Percentiles rank a stretch among this genome's conserved stretches.
phyloP scores from a whole-genome alignment of 2,113 vertebrate species.

The Sebastes schlegelii region DNA sequence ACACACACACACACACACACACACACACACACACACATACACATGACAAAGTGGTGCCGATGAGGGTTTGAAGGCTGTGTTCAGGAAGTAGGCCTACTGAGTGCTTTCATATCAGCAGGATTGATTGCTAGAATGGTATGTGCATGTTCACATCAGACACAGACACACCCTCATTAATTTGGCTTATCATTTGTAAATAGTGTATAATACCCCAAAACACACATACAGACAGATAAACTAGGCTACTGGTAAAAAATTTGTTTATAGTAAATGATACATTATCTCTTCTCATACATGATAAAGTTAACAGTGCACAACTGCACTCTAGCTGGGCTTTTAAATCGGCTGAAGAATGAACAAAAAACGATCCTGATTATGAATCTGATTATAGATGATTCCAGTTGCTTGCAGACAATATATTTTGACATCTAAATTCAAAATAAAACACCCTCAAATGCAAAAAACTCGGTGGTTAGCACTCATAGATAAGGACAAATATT shows the following conservation, averaged over 20 bases:
- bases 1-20: slow-evolving; percentile 47
- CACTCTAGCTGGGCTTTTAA: neutral
- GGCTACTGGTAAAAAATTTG: neutral
- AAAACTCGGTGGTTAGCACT: neutral
- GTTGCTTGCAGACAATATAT: neutral
- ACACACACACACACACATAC: slow-evolving; percentile 37
- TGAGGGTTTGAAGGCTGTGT: slow-evolving; percentile 34
- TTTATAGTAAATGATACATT: neutral
- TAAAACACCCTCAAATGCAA: neutral
- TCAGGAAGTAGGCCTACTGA: slow-evolving; percentile 29
- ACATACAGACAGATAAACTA: neutral
- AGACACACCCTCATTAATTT: slow-evolving; percentile 17
- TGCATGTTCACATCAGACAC: slow-evolving; percentile 37
- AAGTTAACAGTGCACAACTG: neutral
- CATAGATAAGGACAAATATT: neutral
- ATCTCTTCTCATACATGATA: neutral
- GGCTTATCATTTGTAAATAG: slow-evolving; percentile 14
- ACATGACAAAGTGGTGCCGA: slow-evolving; percentile 36
- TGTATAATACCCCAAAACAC: neutral
- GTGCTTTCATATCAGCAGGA: slow-evolving; percentile 61
- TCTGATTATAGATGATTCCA: neutral
- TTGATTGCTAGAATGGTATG: slow-evolving; percentile 23
- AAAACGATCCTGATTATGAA: neutral
- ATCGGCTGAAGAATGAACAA: neutral
- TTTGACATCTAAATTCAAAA: neutral